Conservation (phyloP, 2,888 invertebrate genomes). For the Cantharis nigra region DNA sequence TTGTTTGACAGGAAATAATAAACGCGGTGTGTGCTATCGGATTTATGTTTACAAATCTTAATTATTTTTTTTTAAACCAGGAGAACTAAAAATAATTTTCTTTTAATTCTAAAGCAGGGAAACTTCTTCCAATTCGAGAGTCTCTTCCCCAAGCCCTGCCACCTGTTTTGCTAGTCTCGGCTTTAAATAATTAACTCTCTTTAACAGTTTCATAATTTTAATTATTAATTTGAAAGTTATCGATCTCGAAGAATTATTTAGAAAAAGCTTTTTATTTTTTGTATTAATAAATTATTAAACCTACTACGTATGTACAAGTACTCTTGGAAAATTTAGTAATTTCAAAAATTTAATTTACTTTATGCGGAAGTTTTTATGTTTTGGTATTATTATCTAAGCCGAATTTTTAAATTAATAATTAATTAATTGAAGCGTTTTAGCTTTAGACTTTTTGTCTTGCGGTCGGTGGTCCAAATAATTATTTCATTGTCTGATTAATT, state of each 20-base stretch:
- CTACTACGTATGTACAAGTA: background rate
- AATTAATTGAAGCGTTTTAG: background rate
- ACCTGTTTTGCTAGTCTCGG: background rate
- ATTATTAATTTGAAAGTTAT: background rate
- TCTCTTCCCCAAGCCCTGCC: background rate
- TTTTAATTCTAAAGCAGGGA: background rate
- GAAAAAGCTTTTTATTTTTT: too few species aligned
- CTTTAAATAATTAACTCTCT: background rate
- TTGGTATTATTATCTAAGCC: background rate
- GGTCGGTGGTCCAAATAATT: background rate
- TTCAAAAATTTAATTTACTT: background rate
- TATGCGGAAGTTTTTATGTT: background rate
- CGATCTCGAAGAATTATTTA: background rate
- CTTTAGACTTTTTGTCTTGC: background rate
- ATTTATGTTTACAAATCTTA: conserved; percentile 12
- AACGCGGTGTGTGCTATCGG: conserved; percentile 8
- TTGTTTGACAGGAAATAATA: conserved; percentile 28
- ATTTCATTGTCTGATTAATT: background rate
- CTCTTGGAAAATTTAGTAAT: background rate
- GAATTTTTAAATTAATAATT: background rate
- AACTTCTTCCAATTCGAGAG: background rate
- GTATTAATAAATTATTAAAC: too few species aligned
- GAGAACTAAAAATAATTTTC: background rate
- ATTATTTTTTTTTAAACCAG: conserved; percentile 6
- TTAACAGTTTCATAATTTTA: background rate